Conservation (phyloP, 2,888 invertebrate genomes). For the Stenodema calcarata region DNA sequence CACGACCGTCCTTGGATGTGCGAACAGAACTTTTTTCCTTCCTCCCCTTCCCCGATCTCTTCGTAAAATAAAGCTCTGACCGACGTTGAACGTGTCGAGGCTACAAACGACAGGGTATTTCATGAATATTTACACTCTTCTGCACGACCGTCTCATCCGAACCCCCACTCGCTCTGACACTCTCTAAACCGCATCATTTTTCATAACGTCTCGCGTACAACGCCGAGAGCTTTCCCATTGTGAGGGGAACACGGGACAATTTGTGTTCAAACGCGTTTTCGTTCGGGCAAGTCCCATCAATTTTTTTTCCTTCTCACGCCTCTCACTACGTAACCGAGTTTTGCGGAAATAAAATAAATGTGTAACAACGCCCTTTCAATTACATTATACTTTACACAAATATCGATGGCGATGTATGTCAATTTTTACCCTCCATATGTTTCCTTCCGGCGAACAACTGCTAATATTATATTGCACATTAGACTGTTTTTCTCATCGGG, state of each 20-base stretch:
- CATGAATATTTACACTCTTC: slow-evolving; percentile 38
- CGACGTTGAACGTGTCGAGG: slow-evolving; percentile 16
- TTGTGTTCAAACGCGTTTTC: slow-evolving; percentile 17
- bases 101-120: slow-evolving; percentile 37
- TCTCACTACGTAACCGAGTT: not conserved
- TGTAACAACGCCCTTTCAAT: slow-evolving; percentile 20
- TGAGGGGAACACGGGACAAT: not conserved
- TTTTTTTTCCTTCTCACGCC: not conserved
- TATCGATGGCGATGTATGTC: not conserved
- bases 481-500: no score
- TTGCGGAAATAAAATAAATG: slow-evolving; percentile 16
- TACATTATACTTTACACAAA: not conserved
- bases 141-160: not conserved
- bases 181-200: slow-evolving; percentile 22
- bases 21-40: not conserved
- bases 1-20: not conserved
- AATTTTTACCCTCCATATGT: not conserved
- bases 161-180: not conserved
- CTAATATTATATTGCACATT: no score
- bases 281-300: slow-evolving; percentile 16
- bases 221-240: slow-evolving; percentile 11
- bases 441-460: no score
- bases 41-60: not conserved
- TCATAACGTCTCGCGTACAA: slow-evolving; percentile 24
- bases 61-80: slow-evolving; percentile 38